Conservation (phyloP, 1,140 invertebrate species). For the Asbolus verrucosus region DNA sequence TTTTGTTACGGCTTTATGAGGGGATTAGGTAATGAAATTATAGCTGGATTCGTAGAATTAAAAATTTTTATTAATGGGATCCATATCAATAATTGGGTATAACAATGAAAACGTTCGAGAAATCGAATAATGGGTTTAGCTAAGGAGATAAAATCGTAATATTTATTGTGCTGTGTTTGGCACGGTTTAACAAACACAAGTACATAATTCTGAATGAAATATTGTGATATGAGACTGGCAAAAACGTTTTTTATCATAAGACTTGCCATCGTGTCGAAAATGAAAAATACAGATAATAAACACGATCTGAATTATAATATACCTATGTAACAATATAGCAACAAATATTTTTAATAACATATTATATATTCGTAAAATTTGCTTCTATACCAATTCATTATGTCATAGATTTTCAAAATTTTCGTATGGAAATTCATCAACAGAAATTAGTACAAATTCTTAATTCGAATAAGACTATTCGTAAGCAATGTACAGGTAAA, state of each 20-base stretch:
- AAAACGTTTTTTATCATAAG: conserved; percentile 41
- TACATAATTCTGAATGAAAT: conserved; percentile 34
- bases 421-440: conserved; percentile 52
- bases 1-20: no score
- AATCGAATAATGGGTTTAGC: conserved; percentile 58
- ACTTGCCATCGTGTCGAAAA: conserved; percentile 9
- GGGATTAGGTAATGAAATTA: no score
- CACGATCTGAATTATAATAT: conserved; percentile 52
- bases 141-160: conserved; percentile 53
- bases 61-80: conserved; percentile 61
- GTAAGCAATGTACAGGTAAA: conserved; percentile 56
- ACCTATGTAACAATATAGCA: conserved; percentile 60
- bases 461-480: conserved; percentile 48
- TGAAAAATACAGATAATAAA: conserved; percentile 31
- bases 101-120: conserved; percentile 61
- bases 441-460: conserved; percentile 57
- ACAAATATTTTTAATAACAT: conserved; percentile 58
- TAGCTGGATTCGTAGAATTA: conserved; percentile 42
- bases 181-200: conserved; percentile 35
- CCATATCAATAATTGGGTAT: conserved; percentile 61
- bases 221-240: conserved; percentile 52
- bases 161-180: conserved; percentile 39
- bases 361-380: conserved; percentile 54
- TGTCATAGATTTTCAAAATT: conserved; percentile 29
- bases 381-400: conserved; percentile 49